phyloP scores from a whole-genome alignment of 1,140 invertebrate species.

The Drosophila burlai region DNA sequence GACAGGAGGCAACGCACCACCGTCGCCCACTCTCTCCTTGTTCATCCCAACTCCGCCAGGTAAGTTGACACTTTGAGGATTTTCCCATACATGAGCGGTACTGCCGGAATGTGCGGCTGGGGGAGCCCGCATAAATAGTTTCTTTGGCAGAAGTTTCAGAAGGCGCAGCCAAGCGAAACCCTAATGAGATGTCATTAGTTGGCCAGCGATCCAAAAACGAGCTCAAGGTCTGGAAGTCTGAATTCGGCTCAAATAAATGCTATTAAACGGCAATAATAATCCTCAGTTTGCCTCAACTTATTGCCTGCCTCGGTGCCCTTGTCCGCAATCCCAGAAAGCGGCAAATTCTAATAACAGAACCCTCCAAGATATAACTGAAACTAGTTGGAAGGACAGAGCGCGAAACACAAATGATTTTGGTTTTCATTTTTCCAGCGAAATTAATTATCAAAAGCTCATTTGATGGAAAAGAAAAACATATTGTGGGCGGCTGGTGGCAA shows the following conservation, averaged over 20 bases:
- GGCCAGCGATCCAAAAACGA: slow-evolving; percentile 9
- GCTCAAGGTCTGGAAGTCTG: not conserved
- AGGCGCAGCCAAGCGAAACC: slow-evolving; percentile 24
- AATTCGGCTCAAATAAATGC: not conserved
- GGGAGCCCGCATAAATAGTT: slow-evolving; percentile 66
- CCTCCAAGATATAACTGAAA: slow-evolving; percentile 12
- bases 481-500: slow-evolving; percentile 21
- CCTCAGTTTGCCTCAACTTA: not conserved
- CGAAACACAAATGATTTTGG: slow-evolving; percentile 28
- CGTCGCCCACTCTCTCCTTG: not conserved
- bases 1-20: slow-evolving; percentile 32
- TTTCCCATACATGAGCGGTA: slow-evolving; percentile 22
- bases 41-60: slow-evolving; percentile 9
- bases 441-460: slow-evolving; percentile 68
- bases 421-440: slow-evolving; percentile 41
- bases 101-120: slow-evolving; percentile 5
- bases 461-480: slow-evolving; percentile 58
- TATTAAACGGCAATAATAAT: slow-evolving; percentile 8
- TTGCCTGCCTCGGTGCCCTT: not conserved
- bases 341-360: slow-evolving; percentile 22
- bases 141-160: slow-evolving; percentile 47
- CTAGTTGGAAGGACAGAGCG: slow-evolving; percentile 3
- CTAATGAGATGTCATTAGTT: slow-evolving; percentile 69
- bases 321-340: slow-evolving; percentile 4
- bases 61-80: slow-evolving; percentile 68